A percentile compares a stretch with the other conserved stretches of the same genome.
Conservation (phyloP, 2,888 invertebrate genomes). For the Lamproptera curius region DNA sequence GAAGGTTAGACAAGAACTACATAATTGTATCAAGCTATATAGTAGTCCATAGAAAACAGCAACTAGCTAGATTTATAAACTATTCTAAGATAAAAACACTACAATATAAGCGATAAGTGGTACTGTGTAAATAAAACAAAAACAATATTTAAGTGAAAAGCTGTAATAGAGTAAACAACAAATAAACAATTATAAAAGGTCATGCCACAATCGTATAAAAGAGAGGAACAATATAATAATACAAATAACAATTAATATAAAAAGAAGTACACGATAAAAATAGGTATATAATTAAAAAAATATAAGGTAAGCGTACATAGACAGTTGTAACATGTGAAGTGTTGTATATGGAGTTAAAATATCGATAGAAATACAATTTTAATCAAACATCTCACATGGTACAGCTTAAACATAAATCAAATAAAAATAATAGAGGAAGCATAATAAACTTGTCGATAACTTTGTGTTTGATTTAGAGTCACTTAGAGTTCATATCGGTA, state of each 20-base stretch:
- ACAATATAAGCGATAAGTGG: neutral
- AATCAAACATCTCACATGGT: constrained; percentile 28
- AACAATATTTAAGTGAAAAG: constrained; percentile 33
- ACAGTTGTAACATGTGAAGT: constrained; percentile 16
- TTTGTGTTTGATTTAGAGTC: constrained; percentile 27
- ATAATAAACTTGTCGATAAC: constrained; percentile 19
- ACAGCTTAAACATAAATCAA: constrained; percentile 25
- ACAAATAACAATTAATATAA: constrained; percentile 24
- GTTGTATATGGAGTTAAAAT: neutral
- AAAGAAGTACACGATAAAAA: constrained; percentile 21
- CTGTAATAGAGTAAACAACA: constrained; percentile 42
- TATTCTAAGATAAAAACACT: neutral
- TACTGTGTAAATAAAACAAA: constrained; percentile 41
- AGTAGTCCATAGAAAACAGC: no score
- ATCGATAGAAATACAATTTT: constrained; percentile 1
- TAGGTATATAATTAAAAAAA: constrained; percentile 25
- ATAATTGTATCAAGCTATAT: no score
- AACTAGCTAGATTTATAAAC: no score
- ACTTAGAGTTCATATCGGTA: constrained; percentile 58
- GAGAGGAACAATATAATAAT: constrained; percentile 21
- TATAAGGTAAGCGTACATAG: constrained; percentile 23
- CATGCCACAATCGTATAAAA: constrained; percentile 28
- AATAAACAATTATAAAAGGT: constrained; percentile 33
- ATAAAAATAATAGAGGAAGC: constrained; percentile 28
- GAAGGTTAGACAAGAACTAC: no score